Evolutionary conservation across 2,797 vertebrate genomes (phyloP).

Genomic region (Lemur catta): DNA sequence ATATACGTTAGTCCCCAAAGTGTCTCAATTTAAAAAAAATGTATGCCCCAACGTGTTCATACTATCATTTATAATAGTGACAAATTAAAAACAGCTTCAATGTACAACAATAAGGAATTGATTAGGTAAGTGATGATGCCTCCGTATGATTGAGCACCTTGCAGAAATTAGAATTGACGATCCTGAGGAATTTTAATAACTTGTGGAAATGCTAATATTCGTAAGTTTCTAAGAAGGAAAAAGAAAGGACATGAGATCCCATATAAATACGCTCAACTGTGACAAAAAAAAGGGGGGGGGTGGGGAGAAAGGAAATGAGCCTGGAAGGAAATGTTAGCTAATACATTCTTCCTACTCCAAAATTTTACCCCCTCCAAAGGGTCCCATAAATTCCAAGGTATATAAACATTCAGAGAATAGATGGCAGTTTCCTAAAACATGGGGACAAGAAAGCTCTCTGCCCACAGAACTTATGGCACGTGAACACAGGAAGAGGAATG

Average conservation of each 20-base stretch:
- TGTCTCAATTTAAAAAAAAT: not conserved
- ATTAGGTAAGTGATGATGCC: not conserved
- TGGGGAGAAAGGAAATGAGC: not conserved
- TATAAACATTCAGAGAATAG: not conserved
- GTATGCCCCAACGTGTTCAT: not conserved
- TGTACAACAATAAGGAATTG: not conserved
- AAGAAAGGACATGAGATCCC: not conserved
- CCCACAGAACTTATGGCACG: not conserved
- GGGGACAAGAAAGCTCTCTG: not conserved
- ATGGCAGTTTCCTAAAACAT: not conserved
- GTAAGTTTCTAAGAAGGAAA: not conserved
- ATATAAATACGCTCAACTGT: not conserved
- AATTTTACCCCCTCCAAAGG: not conserved
- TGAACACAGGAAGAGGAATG: not conserved
- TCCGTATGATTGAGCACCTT: not conserved
- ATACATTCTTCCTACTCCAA: not conserved
- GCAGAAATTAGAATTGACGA: conserved; percentile 15
- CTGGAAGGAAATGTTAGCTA: not conserved
- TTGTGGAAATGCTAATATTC: not conserved
- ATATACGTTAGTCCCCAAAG: not conserved
- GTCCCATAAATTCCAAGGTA: not conserved
- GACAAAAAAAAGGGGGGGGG: not conserved
- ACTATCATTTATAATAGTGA: not conserved
- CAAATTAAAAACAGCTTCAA: not conserved
- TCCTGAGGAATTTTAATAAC: conserved; percentile 17